These are phyloP conservation scores for Mongoloraphidia duomilia DNA, from an alignment of 2,888 invertebrate species.

Conservation along the genomic window DNA sequence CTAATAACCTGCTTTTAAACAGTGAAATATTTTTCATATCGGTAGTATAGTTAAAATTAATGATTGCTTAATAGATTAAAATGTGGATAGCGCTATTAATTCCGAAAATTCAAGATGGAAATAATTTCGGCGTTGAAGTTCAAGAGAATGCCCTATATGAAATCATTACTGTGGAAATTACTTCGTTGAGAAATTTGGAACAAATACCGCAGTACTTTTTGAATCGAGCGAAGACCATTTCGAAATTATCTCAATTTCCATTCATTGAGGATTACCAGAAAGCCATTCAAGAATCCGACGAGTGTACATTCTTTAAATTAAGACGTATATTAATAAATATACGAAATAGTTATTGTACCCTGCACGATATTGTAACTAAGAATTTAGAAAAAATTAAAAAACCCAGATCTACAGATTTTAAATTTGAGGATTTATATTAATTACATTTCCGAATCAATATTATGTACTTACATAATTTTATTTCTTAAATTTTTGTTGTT, in stretches of 20 bases:
- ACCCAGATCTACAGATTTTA: constrained; percentile 63
- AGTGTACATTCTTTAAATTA: constrained; percentile 80
- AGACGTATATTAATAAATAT: constrained; percentile 45
- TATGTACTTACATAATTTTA: too few relatives aligned
- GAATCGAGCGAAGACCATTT: constrained; percentile 39
- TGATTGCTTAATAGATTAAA: constrained; percentile 25
- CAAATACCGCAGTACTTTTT: constrained; percentile 43
- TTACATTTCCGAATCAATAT: too few relatives aligned
- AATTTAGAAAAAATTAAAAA: constrained; percentile 92
- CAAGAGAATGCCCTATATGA: constrained; percentile 45
- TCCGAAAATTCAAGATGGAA: constrained; percentile 47
- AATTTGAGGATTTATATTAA: too few relatives aligned
- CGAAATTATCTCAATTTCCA: constrained; percentile 38
- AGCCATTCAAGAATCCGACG: constrained; percentile 77
- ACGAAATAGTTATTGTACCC: constrained; percentile 83
- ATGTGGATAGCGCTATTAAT: constrained; percentile 47
- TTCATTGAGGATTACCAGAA: constrained; percentile 82
- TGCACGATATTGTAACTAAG: constrained; percentile 88
- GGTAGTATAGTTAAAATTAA: too few relatives aligned
- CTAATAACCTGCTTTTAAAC: too few relatives aligned
- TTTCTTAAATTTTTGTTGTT: too few relatives aligned
- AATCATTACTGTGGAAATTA: constrained; percentile 40
- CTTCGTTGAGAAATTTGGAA: constrained; percentile 43
- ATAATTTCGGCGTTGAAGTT: constrained; percentile 47
- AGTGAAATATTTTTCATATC: too few relatives aligned